Evolutionary conservation across 2,888 invertebrate genomes (phyloP).

Genomic region (Nomada fucata): DNA sequence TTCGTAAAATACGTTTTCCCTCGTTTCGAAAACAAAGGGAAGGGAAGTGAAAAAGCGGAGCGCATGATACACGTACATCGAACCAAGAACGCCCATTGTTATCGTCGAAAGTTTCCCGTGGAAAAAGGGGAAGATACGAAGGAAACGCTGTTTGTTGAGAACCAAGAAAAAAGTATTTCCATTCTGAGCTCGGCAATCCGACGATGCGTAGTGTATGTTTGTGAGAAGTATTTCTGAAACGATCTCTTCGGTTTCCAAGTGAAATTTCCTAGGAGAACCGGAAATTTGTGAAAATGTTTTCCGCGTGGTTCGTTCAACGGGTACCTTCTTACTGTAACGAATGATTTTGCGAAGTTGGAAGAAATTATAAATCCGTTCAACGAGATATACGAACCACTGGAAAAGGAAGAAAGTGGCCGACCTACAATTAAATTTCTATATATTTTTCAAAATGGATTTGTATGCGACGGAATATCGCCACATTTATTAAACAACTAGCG

Average conservation of each 20-base stretch:
- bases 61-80: conserved; percentile 8
- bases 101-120: conserved; percentile 50
- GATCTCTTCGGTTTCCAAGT: not conserved
- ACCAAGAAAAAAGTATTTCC: conserved; percentile 48
- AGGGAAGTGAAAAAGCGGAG: not conserved
- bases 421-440: too few relatives aligned
- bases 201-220: conserved; percentile 35
- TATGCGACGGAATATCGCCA: too few relatives aligned
- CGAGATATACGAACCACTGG: too few relatives aligned
- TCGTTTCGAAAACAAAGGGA: not conserved
- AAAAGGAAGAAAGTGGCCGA: too few relatives aligned
- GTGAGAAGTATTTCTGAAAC: conserved; percentile 1
- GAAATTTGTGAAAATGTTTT: conserved; percentile 13
- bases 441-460: too few relatives aligned
- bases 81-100: conserved; percentile 28
- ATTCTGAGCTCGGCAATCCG: conserved; percentile 33
- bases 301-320: not conserved
- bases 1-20: conserved; percentile 26
- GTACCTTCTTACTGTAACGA: not conserved
- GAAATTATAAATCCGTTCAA: too few relatives aligned
- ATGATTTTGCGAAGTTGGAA: too few relatives aligned
- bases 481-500: too few relatives aligned
- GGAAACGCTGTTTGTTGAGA: conserved; percentile 16
- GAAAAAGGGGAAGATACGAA: not conserved
- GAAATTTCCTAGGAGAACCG: not conserved